Percentiles rank a stretch among this genome's conserved stretches.
These are phyloP conservation scores for Oncorhynchus kisutch DNA, from an alignment of 2,113 vertebrate genomes.

Conservation along the genomic window DNA sequence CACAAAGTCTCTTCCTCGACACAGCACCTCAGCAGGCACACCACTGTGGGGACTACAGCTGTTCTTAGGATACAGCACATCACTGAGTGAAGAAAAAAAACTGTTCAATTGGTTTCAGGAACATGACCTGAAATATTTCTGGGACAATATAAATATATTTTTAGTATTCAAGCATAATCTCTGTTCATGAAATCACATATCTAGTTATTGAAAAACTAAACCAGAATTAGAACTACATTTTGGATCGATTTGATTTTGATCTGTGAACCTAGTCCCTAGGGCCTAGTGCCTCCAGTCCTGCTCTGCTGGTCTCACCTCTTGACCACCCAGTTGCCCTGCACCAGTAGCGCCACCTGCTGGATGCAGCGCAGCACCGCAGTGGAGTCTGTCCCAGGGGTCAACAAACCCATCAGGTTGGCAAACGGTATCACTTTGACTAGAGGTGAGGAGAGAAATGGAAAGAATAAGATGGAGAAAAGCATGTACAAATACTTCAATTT, in stretches of 20 bases:
- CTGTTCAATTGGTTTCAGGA: too few relatives aligned
- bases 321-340: slow-evolving; percentile 98
- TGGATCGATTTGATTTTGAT: too few relatives aligned
- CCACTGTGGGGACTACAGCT: slow-evolving; percentile 94
- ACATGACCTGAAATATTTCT: too few relatives aligned
- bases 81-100: slow-evolving; percentile 69
- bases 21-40: slow-evolving; percentile 92
- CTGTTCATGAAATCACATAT: too few relatives aligned
- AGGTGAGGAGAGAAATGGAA: slow-evolving; percentile 4
- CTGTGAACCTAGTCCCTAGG: too few relatives aligned
- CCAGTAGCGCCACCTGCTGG: slow-evolving; percentile 97
- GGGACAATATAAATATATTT: too few relatives aligned
- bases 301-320: slow-evolving; percentile 82
- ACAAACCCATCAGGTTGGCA: slow-evolving; percentile 92
- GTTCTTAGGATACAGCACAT: slow-evolving; percentile 95
- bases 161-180: too few relatives aligned
- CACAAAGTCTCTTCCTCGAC: slow-evolving; percentile 93
- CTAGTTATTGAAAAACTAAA: too few relatives aligned
- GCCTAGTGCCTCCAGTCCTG: not conserved
- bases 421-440: slow-evolving; percentile 97
- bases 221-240: too few relatives aligned
- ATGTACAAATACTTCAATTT: not conserved
- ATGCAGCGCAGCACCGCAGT: slow-evolving; percentile 90
- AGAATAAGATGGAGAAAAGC: not conserved
- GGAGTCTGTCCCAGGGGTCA: slow-evolving; percentile 86